Base-by-base conservation (phyloP, 64 coral and sea anemone species). In the Stylophora pistillata region DNA sequence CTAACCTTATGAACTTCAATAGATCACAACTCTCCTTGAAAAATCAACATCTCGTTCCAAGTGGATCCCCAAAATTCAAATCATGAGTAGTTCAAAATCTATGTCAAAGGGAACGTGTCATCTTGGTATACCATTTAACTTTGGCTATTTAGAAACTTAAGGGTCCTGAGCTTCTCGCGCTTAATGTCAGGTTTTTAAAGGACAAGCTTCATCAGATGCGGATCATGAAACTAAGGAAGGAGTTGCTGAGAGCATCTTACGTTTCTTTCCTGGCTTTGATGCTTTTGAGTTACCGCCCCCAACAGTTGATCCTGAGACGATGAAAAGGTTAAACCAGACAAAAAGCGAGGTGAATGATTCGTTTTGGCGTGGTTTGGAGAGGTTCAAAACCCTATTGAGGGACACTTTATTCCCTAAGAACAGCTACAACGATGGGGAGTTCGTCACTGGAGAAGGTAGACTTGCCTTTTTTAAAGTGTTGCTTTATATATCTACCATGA, bases 271-370 rank as follows among this genome's bases (percentile, higher is more conserved):
- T 27, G 94, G 78, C 18, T 95, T 95, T 58, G 65, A 91, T 55
- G 94, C 94, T 0, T 91, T 91, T 37, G 71, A 59, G n/a, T 78
- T 95, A 23, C 94, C 94, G 53, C 85, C 94, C 15, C 94, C 94
- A 34, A 71, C 89, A 16, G 62, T 52, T n/a, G 89, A 95, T 52
- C 37, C 37, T 41, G 37, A 41, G 37, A 41, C 6, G 6, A 41
- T 41, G 58, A 63, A 68, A 16, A 88, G 74, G 63, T 55, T 88
- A 16, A 75, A 73, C 29, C 15, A 77, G 37, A 73, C 78, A 26
- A 68, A 74, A 53, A 17, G n/a, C 25, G 60, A 60, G 6, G 47
- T 88, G 31, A 88, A 88, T 68, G 56, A 14, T 66, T 23, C 17
- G 28, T 88, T 88, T 12, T 77, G 52, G 2, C 31, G 58, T 34